Evolutionary conservation across 2,113 vertebrate species (phyloP), one percentile per base, ranked within the genome.

Genomic region (Mellivora capensis): DNA sequence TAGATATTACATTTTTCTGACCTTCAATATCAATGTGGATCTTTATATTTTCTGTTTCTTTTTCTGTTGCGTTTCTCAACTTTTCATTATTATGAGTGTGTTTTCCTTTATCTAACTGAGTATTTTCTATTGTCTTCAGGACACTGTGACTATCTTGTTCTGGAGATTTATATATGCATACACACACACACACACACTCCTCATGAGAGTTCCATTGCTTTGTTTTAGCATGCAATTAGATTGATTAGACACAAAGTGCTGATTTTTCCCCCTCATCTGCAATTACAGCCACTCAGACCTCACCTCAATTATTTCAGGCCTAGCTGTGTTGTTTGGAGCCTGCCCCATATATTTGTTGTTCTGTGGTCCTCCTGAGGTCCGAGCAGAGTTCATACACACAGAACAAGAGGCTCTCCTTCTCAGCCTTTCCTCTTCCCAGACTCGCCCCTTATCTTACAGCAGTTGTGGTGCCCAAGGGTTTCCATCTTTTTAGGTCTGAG

Each of bases 381-480:
- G 54, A 31, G 2, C 10, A 59, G 25, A 23, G 3, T 80, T 85
- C 52, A 6, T 4, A 29, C 11, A 12, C 34, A 34, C 3, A 67
- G 37, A 23, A 37, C 23, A 2, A 4, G 27, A 1, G 61, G 0
- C 11, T 59, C 31, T 80, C 21, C 15, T n/a, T 4, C 23, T 49
- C 3, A 17, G n/a, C 20, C 13, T 21, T 9, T 47, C 12, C 21
- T 34, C 12, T 37, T 57, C 44, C 59, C 20, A 81, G 62, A 39
- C 39, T 23, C 1, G 23, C 14, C 2, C 2, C 0, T 52, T 4
- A 31, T 7, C 4, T 42, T 7, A 27, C 3, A 34, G 18, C 3
- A 29, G 21, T 29, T 18, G 15, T 25, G 20, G 39, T 52, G 1
- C 5, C 18, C 3, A 12, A 27, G 12, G 61, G 2, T 15, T 23